Base-by-base conservation (phyloP, 1,140 invertebrate genomes). In the Euura lappo region DNA sequence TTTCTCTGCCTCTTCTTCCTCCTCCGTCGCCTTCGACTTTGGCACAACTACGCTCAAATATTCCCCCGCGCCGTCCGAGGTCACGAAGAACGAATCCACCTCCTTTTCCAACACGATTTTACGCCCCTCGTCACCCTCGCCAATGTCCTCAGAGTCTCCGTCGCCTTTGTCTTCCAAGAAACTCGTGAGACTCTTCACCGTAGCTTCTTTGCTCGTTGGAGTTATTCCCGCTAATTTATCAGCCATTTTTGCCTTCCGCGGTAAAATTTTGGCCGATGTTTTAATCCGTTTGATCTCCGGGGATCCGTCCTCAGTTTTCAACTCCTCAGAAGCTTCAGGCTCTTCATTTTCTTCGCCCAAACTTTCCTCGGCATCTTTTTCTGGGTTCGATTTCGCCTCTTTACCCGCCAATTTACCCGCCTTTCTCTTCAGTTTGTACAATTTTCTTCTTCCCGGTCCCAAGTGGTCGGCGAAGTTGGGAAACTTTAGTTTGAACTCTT, bases 71-170 rank as follows among this genome's bases (percentile, higher is more conserved):
- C 77, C 79, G 75, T 86, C 75, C 44, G 11, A 74, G 0, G 77
- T 80, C 7, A 83, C 47, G 46, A 85, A 87, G 28, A 87, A 87
- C 2, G 82, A 70, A 70, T 87, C 82, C 0, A 72, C 70, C 70
- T 79, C 72, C 67, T 81, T 80, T 73, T 78, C 73, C 28, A 79
- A 42, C 6, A 78, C 46, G 2, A 71, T 44, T 10, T 60, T 44
- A 68, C 42, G 11, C 45, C 75, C 51, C 65, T 71, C 6, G n/a
- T 71, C 51, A 66, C 75, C 45, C 70, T 43, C 6, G 2, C 44
- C 64, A 4, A 11, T 6, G 5, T 72, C 64, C 43, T 77, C 65
- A 68, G 11, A 28, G 69, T 73, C 51, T 42, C 47, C 60, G 2
- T 47, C 43, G 43, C 70, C 75, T 4, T 73, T 68, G 1, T 66